These are phyloP conservation scores for Oreochromis tanganicae DNA, from an alignment of 2,113 vertebrate genomes.

Conservation along the genomic window DNA sequence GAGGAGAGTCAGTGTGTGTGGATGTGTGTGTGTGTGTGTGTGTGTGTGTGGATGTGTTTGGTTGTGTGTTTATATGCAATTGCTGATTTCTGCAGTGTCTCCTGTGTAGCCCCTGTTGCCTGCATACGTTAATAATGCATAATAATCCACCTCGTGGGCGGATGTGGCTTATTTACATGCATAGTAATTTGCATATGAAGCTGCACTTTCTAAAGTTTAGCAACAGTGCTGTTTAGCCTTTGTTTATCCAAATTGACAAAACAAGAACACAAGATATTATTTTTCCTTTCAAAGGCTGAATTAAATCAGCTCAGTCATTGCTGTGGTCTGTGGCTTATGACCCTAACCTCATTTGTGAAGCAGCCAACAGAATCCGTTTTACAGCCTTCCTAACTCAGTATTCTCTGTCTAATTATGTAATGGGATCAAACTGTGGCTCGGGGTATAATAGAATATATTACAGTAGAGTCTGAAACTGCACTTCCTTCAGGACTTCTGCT, in stretches of 20 bases:
- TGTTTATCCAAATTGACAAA: constrained; percentile 3
- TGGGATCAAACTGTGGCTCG: constrained; percentile 42
- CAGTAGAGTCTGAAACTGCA: constrained; percentile 5
- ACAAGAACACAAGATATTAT: background rate
- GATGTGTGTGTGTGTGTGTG: background rate
- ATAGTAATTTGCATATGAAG: constrained; percentile 25
- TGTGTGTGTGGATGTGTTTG: background rate
- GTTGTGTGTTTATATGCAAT: background rate
- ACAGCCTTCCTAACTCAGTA: constrained; percentile 26
- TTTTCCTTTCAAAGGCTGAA: constrained; percentile 10
- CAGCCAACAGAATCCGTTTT: constrained; percentile 35
- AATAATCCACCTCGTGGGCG: constrained; percentile 28
- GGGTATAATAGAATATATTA: constrained; percentile 55
- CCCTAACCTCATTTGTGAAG: constrained; percentile 41
- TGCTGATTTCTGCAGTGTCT: background rate
- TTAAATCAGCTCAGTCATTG: constrained; percentile 9
- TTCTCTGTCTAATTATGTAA: constrained; percentile 57
- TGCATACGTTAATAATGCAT: constrained; percentile 50
- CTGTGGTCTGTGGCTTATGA: constrained; percentile 21
- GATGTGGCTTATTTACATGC: constrained; percentile 37
- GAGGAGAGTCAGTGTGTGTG: background rate
- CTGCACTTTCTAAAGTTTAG: constrained; percentile 21
- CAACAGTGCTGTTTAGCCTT: constrained; percentile 20
- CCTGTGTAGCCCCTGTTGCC: background rate
- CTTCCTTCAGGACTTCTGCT: constrained; percentile 10